Conservation (phyloP, 2,797 vertebrate genomes). For the Hozukius guyotensis region DNA sequence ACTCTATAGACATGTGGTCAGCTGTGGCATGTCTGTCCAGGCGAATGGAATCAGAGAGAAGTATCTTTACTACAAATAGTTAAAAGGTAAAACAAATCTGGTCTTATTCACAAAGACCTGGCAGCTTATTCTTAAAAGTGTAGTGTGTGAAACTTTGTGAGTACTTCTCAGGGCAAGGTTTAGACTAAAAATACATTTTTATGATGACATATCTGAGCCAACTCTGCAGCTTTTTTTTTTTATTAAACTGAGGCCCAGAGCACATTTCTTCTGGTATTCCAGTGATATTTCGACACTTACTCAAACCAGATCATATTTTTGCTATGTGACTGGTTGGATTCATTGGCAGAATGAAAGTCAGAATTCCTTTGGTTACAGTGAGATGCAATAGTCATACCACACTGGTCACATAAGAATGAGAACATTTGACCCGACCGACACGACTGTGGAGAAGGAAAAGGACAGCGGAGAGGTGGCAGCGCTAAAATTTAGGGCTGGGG, state of each 20-base stretch:
- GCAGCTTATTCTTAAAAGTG: conserved; percentile 59
- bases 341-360: conserved; percentile 67
- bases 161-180: conserved; percentile 71
- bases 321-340: conserved; percentile 70
- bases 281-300: conserved; percentile 82
- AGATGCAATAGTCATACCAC: conserved; percentile 68
- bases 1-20: conserved; percentile 83
- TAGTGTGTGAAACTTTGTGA: conserved; percentile 58
- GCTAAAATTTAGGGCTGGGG: background rate
- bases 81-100: conserved; percentile 57
- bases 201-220: conserved; percentile 77
- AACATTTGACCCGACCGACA: conserved; percentile 52
- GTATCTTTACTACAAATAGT: conserved; percentile 40
- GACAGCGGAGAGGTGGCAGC: background rate
- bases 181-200: conserved; percentile 83
- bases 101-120: conserved; percentile 58
- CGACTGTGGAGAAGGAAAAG: conserved; percentile 17
- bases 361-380: conserved; percentile 71
- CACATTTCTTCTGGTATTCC: conserved; percentile 77
- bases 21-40: conserved; percentile 77
- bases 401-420: conserved; percentile 66
- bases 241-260: conserved; percentile 72
- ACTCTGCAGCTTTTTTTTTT: conserved; percentile 65
- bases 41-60: conserved; percentile 18
- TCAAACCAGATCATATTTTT: conserved; percentile 79